Evolutionary conservation across 2,113 vertebrate genomes (phyloP).

Genomic region (Eudyptes chrysolophus): DNA sequence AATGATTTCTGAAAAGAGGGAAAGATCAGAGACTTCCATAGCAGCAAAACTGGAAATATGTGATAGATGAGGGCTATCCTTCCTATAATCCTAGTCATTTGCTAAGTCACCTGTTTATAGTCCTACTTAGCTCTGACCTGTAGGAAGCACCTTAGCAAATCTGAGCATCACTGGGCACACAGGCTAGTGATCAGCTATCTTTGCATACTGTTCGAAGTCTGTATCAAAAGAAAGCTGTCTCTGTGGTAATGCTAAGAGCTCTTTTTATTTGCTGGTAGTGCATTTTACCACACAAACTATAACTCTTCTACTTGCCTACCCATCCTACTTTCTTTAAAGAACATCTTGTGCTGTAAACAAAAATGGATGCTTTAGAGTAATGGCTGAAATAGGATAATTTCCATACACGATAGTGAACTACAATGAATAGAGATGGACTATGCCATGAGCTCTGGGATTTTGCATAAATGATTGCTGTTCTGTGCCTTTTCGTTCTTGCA

Average conservation of each 20-base stretch:
- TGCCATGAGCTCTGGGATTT: background rate
- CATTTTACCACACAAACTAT: background rate
- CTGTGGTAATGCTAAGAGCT: background rate
- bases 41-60: background rate
- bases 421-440: background rate
- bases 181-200: background rate
- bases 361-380: background rate
- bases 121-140: background rate
- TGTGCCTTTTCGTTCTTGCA: background rate
- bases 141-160: background rate
- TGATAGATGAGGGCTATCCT: background rate
- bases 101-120: background rate
- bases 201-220: background rate
- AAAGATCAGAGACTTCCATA: background rate
- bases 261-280: background rate
- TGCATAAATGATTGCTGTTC: background rate
- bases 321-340: background rate
- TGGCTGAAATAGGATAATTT: background rate
- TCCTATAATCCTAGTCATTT: background rate
- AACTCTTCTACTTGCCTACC: background rate
- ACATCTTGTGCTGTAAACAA: background rate
- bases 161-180: background rate
- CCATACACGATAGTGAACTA: accelerated
- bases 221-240: background rate
- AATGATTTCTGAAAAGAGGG: background rate